Evolutionary conservation across 2,797 vertebrate genomes (phyloP).

Genomic region (Carcharodon carcharias): DNA sequence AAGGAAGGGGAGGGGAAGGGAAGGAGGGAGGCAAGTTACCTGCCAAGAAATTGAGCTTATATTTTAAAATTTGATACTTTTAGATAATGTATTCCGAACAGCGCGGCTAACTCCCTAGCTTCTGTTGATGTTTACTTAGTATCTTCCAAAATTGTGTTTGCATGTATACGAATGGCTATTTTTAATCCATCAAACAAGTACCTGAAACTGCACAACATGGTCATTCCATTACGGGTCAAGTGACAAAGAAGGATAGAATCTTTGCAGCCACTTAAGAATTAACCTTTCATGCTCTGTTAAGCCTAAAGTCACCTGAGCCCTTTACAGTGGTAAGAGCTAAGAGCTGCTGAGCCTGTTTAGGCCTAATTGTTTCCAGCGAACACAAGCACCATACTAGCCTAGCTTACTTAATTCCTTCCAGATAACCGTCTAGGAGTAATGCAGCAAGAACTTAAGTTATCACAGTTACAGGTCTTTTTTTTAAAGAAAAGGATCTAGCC

Average conservation of each 20-base stretch:
- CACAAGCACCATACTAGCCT: constrained; percentile 41
- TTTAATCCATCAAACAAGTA: constrained; percentile 47
- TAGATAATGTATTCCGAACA: neutral
- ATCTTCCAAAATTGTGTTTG: neutral
- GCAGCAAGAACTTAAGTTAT: constrained; percentile 45
- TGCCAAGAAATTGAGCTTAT: neutral
- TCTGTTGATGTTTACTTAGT: neutral
- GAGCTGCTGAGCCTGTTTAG: constrained; percentile 46
- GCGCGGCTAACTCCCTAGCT: neutral
- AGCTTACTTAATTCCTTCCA: constrained; percentile 39
- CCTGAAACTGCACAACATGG: constrained; percentile 44
- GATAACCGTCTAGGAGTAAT: constrained; percentile 38
- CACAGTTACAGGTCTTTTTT: constrained; percentile 45
- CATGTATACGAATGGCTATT: constrained; percentile 45
- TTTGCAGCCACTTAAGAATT: constrained; percentile 41
- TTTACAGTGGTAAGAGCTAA: constrained; percentile 42
- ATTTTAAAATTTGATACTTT: neutral
- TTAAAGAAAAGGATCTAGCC: neutral
- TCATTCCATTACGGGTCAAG: constrained; percentile 43
- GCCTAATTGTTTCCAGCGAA: constrained; percentile 44
- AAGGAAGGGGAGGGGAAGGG: too few species aligned
- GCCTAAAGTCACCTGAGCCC: constrained; percentile 42
- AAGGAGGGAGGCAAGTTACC: neutral
- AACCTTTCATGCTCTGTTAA: constrained; percentile 46
- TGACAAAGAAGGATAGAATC: constrained; percentile 49